These are phyloP conservation scores for Numenius phaeopus DNA, from an alignment of 2,797 vertebrate species.

Conservation along the genomic window DNA sequence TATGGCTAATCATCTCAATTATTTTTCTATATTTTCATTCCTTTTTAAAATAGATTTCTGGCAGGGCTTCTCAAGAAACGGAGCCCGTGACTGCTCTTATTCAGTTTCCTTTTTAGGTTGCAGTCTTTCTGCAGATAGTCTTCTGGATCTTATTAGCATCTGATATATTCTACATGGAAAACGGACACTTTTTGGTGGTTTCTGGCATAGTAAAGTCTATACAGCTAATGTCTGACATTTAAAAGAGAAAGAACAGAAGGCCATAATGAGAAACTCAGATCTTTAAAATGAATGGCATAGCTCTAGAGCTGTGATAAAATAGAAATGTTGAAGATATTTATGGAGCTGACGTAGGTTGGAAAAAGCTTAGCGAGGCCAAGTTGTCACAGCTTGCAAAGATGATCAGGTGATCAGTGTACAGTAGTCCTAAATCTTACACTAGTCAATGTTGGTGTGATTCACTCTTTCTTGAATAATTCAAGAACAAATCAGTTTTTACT, in stretches of 20 bases:
- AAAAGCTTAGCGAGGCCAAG: neutral
- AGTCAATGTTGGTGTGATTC: neutral
- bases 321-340: neutral
- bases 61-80: neutral
- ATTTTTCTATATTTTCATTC: neutral
- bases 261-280: neutral
- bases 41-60: neutral
- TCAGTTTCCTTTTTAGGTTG: neutral
- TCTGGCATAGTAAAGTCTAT: neutral
- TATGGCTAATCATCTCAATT: neutral
- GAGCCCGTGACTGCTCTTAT: neutral
- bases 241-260: neutral
- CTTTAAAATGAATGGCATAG: neutral
- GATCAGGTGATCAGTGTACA: neutral
- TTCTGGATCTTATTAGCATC: neutral
- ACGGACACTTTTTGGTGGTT: rapidly evolving
- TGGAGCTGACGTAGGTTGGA: neutral
- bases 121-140: neutral
- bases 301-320: neutral
- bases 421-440: neutral
- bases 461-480: neutral
- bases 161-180: neutral
- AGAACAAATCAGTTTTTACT: neutral
- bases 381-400: neutral
- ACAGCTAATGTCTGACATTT: neutral